Conservation (phyloP, 1,140 invertebrate species). For the Apis mellifera region DNA sequence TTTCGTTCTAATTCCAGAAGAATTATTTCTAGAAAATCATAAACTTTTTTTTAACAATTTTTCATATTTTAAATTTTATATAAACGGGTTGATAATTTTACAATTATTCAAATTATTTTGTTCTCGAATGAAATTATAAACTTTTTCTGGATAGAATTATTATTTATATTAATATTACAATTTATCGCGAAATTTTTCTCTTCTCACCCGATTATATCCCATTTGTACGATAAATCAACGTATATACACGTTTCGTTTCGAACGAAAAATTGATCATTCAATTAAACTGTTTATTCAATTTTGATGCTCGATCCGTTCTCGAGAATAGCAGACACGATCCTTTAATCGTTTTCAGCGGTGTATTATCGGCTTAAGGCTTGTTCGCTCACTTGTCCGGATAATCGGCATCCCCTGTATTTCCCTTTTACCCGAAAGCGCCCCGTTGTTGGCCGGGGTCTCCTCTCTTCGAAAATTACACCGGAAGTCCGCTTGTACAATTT, state of each 20-base stretch:
- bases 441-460: background rate
- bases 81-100: no score
- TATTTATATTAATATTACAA: no score
- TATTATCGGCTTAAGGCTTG: slow-evolving; percentile 31
- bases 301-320: background rate
- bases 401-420: background rate
- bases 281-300: background rate
- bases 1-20: no score
- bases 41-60: no score
- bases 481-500: background rate
- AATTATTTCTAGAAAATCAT: no score
- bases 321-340: slow-evolving; percentile 23
- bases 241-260: background rate
- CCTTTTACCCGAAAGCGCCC: background rate
- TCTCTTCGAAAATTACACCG: background rate
- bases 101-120: no score
- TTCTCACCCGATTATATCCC: background rate
- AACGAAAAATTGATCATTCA: background rate
- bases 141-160: no score
- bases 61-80: no score
- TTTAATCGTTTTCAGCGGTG: slow-evolving; percentile 25
- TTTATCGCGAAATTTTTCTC: background rate
- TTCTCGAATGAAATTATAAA: no score
- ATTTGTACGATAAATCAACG: background rate
- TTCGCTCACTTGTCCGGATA: slow-evolving; percentile 17